A percentile compares a stretch with the other conserved stretches of the same genome.
phyloP scores from a whole-genome alignment of 2,113 vertebrate genomes.

The Laterallus jamaicensis region DNA sequence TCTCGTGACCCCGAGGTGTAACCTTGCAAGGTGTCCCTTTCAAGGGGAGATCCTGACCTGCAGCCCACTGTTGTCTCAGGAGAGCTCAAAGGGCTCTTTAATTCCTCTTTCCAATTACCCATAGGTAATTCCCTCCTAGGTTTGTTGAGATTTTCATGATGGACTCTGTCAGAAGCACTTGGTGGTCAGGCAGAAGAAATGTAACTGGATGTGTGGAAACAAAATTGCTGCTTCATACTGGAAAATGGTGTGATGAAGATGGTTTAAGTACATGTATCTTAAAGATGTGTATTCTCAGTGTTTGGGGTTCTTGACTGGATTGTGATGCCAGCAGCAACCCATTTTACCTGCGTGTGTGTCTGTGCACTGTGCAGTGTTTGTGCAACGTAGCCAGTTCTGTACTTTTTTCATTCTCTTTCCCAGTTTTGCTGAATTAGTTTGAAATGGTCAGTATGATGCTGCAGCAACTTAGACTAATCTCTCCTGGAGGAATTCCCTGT shows the following conservation, averaged over 20 bases:
- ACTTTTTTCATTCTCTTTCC: background rate
- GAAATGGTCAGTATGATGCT: slow-evolving; percentile 72
- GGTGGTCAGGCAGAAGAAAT: background rate
- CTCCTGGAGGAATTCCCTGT: slow-evolving; percentile 77
- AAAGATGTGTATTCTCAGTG: background rate
- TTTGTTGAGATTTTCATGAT: background rate
- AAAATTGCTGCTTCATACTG: background rate
- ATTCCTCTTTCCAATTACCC: background rate
- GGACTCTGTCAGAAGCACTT: background rate
- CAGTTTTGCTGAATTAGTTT: slow-evolving; percentile 79
- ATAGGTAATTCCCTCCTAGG: background rate
- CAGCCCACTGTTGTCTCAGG: no score
- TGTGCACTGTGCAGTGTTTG: no score
- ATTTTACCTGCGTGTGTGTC: background rate
- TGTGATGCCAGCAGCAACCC: background rate
- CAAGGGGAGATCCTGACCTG: no score
- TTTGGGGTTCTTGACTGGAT: background rate
- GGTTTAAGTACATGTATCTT: background rate
- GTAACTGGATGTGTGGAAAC: background rate
- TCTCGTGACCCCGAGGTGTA: no score
- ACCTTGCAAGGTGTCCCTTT: no score
- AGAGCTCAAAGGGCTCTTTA: background rate
- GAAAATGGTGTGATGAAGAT: background rate
- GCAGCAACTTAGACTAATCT: slow-evolving; percentile 72
- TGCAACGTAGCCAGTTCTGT: background rate